phyloP scores from a whole-genome alignment of 2,797 vertebrate genomes.

The Alfaro cultratus region DNA sequence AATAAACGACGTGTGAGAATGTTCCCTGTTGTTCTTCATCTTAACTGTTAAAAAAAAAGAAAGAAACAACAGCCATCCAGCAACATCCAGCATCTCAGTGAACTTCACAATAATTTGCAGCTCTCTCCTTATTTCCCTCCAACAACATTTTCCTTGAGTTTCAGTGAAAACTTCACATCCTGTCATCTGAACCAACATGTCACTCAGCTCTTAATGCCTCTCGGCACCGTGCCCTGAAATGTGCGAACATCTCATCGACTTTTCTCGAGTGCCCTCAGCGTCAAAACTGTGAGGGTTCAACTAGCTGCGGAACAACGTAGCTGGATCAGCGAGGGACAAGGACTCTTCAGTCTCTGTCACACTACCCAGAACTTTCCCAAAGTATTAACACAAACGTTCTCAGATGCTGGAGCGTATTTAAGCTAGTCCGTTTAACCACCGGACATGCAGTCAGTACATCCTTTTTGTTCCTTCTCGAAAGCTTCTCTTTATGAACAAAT shows the following conservation, averaged over 20 bases:
- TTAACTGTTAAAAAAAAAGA: not conserved
- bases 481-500: not conserved
- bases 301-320: conserved; percentile 27
- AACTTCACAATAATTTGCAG: not conserved
- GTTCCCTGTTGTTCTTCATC: not conserved
- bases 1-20: conserved; percentile 8
- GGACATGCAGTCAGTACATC: not conserved
- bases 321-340: conserved; percentile 30
- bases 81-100: not conserved
- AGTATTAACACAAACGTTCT: conserved; percentile 4
- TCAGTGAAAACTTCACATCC: conserved; percentile 14
- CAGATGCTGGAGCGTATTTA: not conserved
- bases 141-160: conserved; percentile 9
- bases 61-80: not conserved
- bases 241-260: conserved; percentile 54
- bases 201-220: conserved; percentile 38
- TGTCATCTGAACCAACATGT: conserved; percentile 34
- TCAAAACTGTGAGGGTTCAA: conserved; percentile 55
- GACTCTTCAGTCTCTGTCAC: conserved; percentile 39
- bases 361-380: conserved; percentile 3
- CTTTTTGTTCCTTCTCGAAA: not conserved
- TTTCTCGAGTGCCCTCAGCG: conserved; percentile 48
- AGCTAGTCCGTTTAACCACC: not conserved
- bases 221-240: conserved; percentile 38
- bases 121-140: not conserved